These are phyloP conservation scores for Poeciliopsis infans DNA, from an alignment of 2,797 vertebrate species.

Conservation along the genomic window DNA sequence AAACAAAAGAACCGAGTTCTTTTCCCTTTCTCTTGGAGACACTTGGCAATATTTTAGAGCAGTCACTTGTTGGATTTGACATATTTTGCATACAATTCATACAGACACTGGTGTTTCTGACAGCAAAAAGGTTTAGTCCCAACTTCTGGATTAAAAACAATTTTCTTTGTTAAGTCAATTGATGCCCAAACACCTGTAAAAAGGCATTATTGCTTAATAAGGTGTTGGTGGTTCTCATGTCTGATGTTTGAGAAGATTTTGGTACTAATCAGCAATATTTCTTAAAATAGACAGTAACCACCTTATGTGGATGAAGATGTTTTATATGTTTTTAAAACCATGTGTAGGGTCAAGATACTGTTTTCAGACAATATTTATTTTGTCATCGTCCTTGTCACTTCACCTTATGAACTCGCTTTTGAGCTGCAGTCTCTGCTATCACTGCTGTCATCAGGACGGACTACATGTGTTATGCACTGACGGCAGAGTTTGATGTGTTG, in stretches of 20 bases:
- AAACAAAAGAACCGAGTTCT: background rate
- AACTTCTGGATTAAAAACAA: background rate
- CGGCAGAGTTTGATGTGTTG: background rate
- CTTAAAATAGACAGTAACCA: background rate
- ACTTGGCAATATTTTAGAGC: background rate
- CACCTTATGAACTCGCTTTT: background rate
- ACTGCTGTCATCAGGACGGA: background rate
- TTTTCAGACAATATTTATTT: background rate
- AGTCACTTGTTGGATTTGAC: background rate
- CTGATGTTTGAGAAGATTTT: background rate
- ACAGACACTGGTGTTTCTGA: background rate
- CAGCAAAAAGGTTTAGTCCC: background rate
- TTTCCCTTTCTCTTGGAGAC: background rate
- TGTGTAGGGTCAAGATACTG: background rate
- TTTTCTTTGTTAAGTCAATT: background rate
- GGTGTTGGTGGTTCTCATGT: background rate
- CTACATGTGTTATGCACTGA: background rate
- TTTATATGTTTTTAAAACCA: background rate
- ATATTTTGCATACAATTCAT: background rate
- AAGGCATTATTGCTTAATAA: background rate
- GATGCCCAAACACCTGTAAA: background rate
- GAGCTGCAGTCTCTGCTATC: background rate
- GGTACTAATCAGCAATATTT: background rate
- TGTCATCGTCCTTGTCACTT: background rate
- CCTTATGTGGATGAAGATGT: background rate